These are phyloP conservation scores for Siniperca chuatsi DNA, from an alignment of 2,113 vertebrate species.

Conservation along the genomic window DNA sequence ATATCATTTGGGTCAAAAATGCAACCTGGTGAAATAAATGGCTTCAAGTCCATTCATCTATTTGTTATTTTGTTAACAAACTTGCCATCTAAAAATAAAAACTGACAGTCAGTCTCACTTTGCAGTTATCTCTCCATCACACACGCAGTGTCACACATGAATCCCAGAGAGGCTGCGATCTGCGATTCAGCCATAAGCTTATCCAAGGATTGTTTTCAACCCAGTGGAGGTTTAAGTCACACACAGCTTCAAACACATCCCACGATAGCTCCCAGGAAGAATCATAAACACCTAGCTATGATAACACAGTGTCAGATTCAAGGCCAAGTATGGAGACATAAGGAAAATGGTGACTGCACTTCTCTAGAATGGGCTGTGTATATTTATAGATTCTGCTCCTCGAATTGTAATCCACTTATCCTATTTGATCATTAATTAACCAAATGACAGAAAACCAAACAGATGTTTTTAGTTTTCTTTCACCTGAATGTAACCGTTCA, in stretches of 20 bases:
- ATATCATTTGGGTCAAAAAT: conserved; percentile 16
- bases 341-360: not conserved
- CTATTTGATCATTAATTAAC: not conserved
- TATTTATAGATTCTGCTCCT: not conserved
- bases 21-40: conserved; percentile 31
- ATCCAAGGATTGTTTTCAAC: conserved; percentile 60
- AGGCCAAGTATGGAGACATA: conserved; percentile 52
- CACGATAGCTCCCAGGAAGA: conserved; percentile 30
- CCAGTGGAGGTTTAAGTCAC: conserved; percentile 57
- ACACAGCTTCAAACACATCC: conserved; percentile 49
- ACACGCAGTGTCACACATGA: conserved; percentile 66
- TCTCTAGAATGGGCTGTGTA: not conserved
- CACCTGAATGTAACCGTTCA: not conserved
- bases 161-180: conserved; percentile 54
- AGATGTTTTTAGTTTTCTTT: not conserved
- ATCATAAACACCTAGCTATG: conserved; percentile 51
- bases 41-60: conserved; percentile 39
- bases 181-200: conserved; percentile 37
- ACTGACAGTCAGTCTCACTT: conserved; percentile 61
- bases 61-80: conserved; percentile 58
- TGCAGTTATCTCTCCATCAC: conserved; percentile 62
- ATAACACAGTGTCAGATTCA: conserved; percentile 52
- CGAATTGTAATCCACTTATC: not conserved
- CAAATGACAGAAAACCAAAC: not conserved
- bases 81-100: conserved; percentile 72